phyloP scores from a whole-genome alignment of 92 coral and sea anemone genomes.

The Palythoa caribaeorum region DNA sequence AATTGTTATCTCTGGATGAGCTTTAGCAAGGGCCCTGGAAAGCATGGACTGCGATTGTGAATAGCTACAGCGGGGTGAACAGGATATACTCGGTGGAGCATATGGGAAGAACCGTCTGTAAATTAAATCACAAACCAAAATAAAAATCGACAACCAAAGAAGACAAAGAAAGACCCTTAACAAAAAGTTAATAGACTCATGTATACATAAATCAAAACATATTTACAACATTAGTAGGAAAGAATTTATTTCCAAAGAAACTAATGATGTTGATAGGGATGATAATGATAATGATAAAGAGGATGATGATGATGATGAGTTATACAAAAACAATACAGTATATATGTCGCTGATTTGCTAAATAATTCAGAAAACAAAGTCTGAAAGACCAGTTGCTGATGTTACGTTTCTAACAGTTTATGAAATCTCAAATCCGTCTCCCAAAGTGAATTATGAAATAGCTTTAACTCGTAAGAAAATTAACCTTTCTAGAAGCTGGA shows the following conservation, averaged over 20 bases:
- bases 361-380: too few relatives aligned
- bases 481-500: slow-evolving; percentile 94
- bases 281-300: neutral
- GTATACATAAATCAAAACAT: too few relatives aligned
- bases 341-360: too few relatives aligned
- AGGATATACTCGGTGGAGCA: slow-evolving; percentile 91
- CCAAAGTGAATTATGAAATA: too few relatives aligned
- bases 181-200: neutral
- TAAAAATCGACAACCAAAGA: too few relatives aligned
- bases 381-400: too few relatives aligned
- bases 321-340: too few relatives aligned
- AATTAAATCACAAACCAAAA: neutral
- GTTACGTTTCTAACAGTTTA: too few relatives aligned
- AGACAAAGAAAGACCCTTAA: neutral
- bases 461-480: neutral
- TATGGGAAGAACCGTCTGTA: slow-evolving; percentile 94
- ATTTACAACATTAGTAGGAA: too few relatives aligned
- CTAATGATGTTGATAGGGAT: too few relatives aligned
- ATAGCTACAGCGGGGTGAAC: slow-evolving; percentile 87
- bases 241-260: too few relatives aligned
- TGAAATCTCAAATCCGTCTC: too few relatives aligned
- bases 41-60: slow-evolving; percentile 89
- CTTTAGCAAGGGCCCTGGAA: slow-evolving; percentile 86
- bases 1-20: slow-evolving; percentile 96
- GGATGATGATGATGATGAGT: neutral